Evolutionary conservation across 2,888 invertebrate species (phyloP), one percentile per base, ranked within the genome.

Genomic region (Eilema depressum): DNA sequence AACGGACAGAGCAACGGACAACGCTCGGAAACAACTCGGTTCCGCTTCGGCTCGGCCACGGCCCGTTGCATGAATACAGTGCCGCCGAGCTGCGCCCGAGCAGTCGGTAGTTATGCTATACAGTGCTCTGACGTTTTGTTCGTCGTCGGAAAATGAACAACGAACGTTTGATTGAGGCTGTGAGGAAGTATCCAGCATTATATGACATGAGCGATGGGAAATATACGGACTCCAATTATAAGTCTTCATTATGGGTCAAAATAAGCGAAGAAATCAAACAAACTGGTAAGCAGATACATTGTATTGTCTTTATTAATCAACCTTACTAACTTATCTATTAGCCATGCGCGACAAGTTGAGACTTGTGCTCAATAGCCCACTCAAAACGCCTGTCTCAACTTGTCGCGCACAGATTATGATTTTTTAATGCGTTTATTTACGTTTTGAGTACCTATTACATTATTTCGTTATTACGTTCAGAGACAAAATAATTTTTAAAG

Each of bases 211-310:
- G 73, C 53, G n/a, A 56, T 56, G 53, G 53, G 53, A 56, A 56
- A 56, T 56, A 56, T 56, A 56, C 87, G 77, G 53, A 88, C 60
- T 56, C 66, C 71, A 71, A 68, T 68, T 71, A 68, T 68, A 68
- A 72, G 61, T 73, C 72, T 69, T 72, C 72, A 72, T 72, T 72
- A 72, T 72, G 72, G 72, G 72, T 69, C 72, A 72, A 72, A 72
- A 72, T 72, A 69, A 72, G 72, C 69, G 72, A 69, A 73, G 73
- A 73, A 69, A 73, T 73, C 69, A 73, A 73, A 73, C 73, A 69
- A 73, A 69, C 73, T 69, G 69, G 69, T 72, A 72, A 72, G 68
- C 66, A 69, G 72, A 72, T 72, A 72, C 68, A 72, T 66, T 72
- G 68, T 62, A 67, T 71, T 71, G 66, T 70, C 57, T 62, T 70